Evolutionary conservation across 2,888 invertebrate species (phyloP), one percentile per base, ranked within the genome.

Genomic region (Isotomurus palustris): DNA sequence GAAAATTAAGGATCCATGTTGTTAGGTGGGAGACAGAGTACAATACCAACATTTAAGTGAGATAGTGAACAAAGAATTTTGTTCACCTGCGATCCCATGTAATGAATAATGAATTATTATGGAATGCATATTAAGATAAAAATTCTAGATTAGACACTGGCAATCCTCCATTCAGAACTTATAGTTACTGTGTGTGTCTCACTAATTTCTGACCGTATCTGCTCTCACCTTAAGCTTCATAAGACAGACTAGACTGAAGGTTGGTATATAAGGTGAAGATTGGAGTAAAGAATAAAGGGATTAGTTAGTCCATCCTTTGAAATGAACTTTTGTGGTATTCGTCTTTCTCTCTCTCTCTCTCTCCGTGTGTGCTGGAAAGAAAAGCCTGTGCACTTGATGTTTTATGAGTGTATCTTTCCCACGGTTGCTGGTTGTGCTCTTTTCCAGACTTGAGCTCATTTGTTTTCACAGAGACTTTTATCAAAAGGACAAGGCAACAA

Each of bases 371-470:
- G n/a, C 35, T 49, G 49, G 49, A 57, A 56, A 53, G 57, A 65
- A 58, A n/a, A 62, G 61, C 58, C 61, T 63, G 57, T 63, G 62
- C 66, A 65, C 64, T 66, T 66, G 56, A 66, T 66, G 66, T 63
- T 66, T 68, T 68, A 68, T 62, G 66, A 68, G 66, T 66, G 56
- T 62, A 60, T 58, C 60, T 63, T 69, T 69, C 69, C 69, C 69
- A 69, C 69, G 69, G 67, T 68, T 55, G 10, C 14, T 3, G 6
- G 19, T 43, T 10, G 5, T 10, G 47, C 22, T 35, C 40, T 48
- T 36, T 48, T 54, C 40, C 48, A 54, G 54, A 58, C 53, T 62
- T 53, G 51, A 60, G 55, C 64, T 64, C 64, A 64, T 64, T 64
- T 64, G 64, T 64, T 64, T 64, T 64, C 64, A 60, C 60, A 64